Conservation (phyloP, 1,140 invertebrate genomes). For the Idris sp. region DNA sequence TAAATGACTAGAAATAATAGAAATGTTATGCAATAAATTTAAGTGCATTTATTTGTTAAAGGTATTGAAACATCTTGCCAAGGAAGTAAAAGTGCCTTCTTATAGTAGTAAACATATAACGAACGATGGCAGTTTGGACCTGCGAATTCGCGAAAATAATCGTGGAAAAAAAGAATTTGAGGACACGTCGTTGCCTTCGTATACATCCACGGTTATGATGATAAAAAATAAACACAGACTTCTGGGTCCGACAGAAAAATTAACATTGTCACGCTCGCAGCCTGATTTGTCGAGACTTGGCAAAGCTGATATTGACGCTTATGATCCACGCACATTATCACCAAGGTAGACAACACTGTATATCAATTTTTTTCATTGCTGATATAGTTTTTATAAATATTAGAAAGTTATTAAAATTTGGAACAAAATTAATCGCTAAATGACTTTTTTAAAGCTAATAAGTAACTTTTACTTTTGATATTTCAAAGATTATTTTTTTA, state of each 20-base stretch:
- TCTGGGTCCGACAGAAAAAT: constrained; percentile 80
- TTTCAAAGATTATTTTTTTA: too few species aligned
- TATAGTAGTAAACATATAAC: constrained; percentile 68
- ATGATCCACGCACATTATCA: constrained; percentile 73
- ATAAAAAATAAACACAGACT: constrained; percentile 76
- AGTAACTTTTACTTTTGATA: too few species aligned
- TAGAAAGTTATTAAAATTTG: too few species aligned
- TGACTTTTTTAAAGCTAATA: too few species aligned
- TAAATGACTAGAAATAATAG: too few species aligned
- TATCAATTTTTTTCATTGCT: neutral
- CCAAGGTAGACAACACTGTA: constrained; percentile 67
- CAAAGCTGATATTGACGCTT: constrained; percentile 72
- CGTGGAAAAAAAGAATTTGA: constrained; percentile 74
- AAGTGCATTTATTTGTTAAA: constrained; percentile 67
- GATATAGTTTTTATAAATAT: neutral
- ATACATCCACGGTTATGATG: constrained; percentile 72
- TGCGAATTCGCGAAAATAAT: constrained; percentile 70
- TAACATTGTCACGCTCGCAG: constrained; percentile 87
- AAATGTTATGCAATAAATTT: too few species aligned
- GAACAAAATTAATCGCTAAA: too few species aligned
- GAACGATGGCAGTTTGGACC: constrained; percentile 69
- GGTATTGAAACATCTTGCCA: constrained; percentile 91
- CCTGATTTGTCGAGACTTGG: constrained; percentile 82
- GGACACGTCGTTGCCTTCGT: constrained; percentile 78
- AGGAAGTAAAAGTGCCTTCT: constrained; percentile 84